Evolutionary conservation across 2,888 invertebrate genomes (phyloP).

Genomic region (Heliconius ethilla): DNA sequence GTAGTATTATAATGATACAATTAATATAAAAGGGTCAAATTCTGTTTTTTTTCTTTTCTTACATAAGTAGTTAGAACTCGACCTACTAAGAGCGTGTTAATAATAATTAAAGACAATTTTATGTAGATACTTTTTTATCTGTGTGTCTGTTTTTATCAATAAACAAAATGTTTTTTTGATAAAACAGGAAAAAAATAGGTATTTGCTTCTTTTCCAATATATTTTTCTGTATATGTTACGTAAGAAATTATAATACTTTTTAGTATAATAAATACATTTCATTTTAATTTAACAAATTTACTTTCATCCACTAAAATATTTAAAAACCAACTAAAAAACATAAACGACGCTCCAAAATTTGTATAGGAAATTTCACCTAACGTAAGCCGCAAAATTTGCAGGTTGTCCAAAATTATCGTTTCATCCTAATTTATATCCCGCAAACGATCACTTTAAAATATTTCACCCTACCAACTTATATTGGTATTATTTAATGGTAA

Average conservation of each 20-base stretch:
- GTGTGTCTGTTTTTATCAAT: too few relatives aligned
- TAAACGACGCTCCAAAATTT: background rate
- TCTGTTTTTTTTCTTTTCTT: background rate
- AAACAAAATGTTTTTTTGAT: too few relatives aligned
- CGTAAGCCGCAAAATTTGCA: conserved; percentile 65
- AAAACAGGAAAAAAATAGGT: too few relatives aligned
- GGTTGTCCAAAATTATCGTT: conserved; percentile 73
- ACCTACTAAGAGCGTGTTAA: too few relatives aligned
- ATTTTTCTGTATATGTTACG: background rate
- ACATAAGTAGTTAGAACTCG: background rate
- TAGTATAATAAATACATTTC: background rate
- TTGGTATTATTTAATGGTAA: conserved; percentile 25
- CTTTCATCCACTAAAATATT: background rate
- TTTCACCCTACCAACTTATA: conserved; percentile 52
- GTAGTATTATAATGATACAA: too few relatives aligned
- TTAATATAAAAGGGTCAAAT: background rate
- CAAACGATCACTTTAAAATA: conserved; percentile 66
- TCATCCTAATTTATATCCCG: conserved; percentile 74
- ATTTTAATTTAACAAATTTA: background rate
- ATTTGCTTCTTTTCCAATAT: too few relatives aligned
- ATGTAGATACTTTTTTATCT: background rate
- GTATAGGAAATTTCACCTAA: conserved; percentile 10
- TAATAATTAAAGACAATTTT: too few relatives aligned
- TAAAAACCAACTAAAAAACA: background rate
- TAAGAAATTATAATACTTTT: background rate